Conservation (phyloP, 2,797 vertebrate genomes). For the Mastacembelus armatus region DNA sequence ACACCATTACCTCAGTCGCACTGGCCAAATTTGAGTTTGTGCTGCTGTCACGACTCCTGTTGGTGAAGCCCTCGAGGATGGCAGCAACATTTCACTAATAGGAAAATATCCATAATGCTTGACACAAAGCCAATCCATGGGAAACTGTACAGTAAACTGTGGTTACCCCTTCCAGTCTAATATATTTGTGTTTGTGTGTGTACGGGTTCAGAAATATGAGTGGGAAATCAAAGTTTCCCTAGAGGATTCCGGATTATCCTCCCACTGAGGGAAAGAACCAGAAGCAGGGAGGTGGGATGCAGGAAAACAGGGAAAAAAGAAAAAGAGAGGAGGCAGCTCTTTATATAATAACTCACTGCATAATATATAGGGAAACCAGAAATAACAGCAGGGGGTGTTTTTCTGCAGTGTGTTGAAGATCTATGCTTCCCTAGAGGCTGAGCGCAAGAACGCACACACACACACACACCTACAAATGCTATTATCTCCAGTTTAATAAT, state of each 20-base stretch:
- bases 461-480: slow-evolving; percentile 16
- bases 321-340: slow-evolving; percentile 48
- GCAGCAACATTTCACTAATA: not conserved
- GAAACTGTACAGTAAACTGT: slow-evolving; percentile 43
- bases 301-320: slow-evolving; percentile 20
- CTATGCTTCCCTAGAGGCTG: slow-evolving; percentile 51
- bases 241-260: slow-evolving; percentile 71
- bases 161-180: slow-evolving; percentile 39
- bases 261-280: slow-evolving; percentile 71
- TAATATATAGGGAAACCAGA: slow-evolving; percentile 73
- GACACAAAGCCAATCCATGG: slow-evolving; percentile 5
- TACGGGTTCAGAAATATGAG: slow-evolving; percentile 23
- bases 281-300: slow-evolving; percentile 55
- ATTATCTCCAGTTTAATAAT: slow-evolving; percentile 18
- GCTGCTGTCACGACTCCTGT: slow-evolving; percentile 18
- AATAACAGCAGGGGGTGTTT: slow-evolving; percentile 70
- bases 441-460: slow-evolving; percentile 31
- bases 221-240: slow-evolving; percentile 67
- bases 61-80: too few relatives aligned
- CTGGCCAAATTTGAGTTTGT: slow-evolving; percentile 11
- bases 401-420: slow-evolving; percentile 53
- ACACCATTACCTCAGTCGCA: slow-evolving; percentile 51
- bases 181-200: not conserved
- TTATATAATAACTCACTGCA: slow-evolving; percentile 77
- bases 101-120: slow-evolving; percentile 13